phyloP scores from a whole-genome alignment of 2,113 vertebrate species.

The Xenopus borealis region DNA sequence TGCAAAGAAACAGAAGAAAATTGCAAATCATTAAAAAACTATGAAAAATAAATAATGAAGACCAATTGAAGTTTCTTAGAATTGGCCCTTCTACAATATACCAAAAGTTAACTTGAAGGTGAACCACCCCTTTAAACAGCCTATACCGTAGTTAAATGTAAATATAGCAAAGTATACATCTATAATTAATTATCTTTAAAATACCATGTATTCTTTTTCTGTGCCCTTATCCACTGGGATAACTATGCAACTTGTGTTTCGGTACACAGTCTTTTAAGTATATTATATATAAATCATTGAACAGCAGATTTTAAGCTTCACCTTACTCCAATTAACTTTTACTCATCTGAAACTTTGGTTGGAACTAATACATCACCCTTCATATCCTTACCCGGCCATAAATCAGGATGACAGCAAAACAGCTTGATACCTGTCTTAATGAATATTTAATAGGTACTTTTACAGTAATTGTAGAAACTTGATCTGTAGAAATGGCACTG shows the following conservation, averaged over 20 bases:
- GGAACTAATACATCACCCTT: slow-evolving; percentile 29
- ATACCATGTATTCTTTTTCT: too few relatives aligned
- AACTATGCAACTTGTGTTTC: slow-evolving; percentile 21
- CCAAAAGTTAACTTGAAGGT: too few relatives aligned
- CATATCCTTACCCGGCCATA: slow-evolving; percentile 17
- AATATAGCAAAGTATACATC: too few relatives aligned
- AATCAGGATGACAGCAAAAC: slow-evolving; percentile 24
- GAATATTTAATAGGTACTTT: slow-evolving; percentile 43
- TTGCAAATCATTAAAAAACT: too few relatives aligned
- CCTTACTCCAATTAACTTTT: slow-evolving; percentile 39
- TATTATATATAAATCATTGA: slow-evolving; percentile 37
- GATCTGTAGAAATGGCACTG: slow-evolving; percentile 34
- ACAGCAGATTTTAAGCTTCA: slow-evolving; percentile 28
- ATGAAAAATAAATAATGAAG: too few relatives aligned
- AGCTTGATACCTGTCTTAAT: slow-evolving; percentile 12
- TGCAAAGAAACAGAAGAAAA: too few relatives aligned
- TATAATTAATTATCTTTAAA: too few relatives aligned
- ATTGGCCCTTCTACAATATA: too few relatives aligned
- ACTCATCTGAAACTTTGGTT: slow-evolving; percentile 44
- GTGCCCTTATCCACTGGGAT: too few relatives aligned
- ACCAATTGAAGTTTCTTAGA: too few relatives aligned
- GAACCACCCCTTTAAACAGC: too few relatives aligned
- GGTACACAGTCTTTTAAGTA: slow-evolving; percentile 25
- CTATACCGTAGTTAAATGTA: too few relatives aligned
- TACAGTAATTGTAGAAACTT: slow-evolving; percentile 44